Conservation (phyloP, 2,113 vertebrate species). For the Barbus barbus region DNA sequence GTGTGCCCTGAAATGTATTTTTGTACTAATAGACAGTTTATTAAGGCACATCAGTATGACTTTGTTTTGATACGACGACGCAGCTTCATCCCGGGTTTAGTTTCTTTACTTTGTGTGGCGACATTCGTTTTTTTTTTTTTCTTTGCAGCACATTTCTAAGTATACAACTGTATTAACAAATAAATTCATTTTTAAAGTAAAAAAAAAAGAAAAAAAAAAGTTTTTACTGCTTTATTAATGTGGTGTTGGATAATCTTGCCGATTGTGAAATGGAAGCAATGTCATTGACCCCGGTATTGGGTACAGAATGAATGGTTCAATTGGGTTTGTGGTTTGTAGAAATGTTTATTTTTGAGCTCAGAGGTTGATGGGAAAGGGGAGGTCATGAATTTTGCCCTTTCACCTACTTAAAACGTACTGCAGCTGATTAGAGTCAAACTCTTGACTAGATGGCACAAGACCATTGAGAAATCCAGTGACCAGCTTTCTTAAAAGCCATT, state of each 20-base stretch:
- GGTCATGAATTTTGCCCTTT: background rate
- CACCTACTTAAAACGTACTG: background rate
- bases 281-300: slow-evolving; percentile 5
- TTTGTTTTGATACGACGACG: slow-evolving; percentile 91
- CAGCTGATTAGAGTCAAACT: slow-evolving; percentile 1
- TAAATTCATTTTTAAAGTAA: slow-evolving; percentile 96
- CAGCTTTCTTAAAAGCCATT: background rate
- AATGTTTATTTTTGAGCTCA: slow-evolving; percentile 12
- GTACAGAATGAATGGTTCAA: slow-evolving; percentile 6
- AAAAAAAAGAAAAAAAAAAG: background rate
- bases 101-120: slow-evolving; percentile 84
- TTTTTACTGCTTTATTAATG: background rate
- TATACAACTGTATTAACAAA: slow-evolving; percentile 86
- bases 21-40: slow-evolving; percentile 99
- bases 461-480: background rate
- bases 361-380: background rate
- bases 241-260: background rate
- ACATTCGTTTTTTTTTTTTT: slow-evolving; percentile 72
- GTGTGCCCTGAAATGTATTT: slow-evolving; percentile 99
- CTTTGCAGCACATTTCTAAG: slow-evolving; percentile 92
- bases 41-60: slow-evolving; percentile 96
- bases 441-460: background rate
- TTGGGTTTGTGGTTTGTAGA: background rate
- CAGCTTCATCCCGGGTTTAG: slow-evolving; percentile 92
- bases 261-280: slow-evolving; percentile 29